Base-by-base conservation (phyloP, 92 coral and sea anemone species). In the Plumapathes pennacea region DNA sequence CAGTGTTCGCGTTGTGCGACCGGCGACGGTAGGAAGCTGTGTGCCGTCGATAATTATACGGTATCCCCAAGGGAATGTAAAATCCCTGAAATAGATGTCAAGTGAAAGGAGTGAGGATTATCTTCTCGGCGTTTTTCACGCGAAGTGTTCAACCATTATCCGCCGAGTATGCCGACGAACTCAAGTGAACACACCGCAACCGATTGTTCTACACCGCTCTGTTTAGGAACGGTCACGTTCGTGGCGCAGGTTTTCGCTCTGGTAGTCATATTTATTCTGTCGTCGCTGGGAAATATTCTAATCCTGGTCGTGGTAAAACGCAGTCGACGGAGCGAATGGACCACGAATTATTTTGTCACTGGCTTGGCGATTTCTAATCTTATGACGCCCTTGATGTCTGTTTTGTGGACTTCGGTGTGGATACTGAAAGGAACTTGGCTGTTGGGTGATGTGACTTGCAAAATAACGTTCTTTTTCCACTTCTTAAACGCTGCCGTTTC, bases 281-380 rank as follows among this genome's bases (percentile, higher is more conserved):
- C 98, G 15, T 56, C 76, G 7, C 61, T 84, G 23, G 98, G 98
- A 12, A 92, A 92, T 36, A 54, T 76, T 14, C 32, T 92, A 18
- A 84, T 92, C 2, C 57, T 92, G 32, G 72, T 92, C 22, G 98
- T 92, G 0, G 85, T 92, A 6, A 74, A 85, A 7, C 82, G 86
- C 25, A 92, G 94, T 43, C 82, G 96, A 14, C 76, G 98, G 37
- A 92, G 85, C 67, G 96, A 92, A 77, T 92, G 98, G 98, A 92
- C 96, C 0, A 92, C 98, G 25, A 92, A 92, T 55, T 89, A 88
- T 57, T 92, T 92, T 58, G 98, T 92, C 36, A 50, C 89, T 24
- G 85, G 85, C 51, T 55, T 92, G 22, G 98, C 94, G 2, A 66
- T 92, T 13, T 69, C 90, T 21, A 92, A 92, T 63, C 66, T 92